These are phyloP conservation scores for Pagetopsis macropterus DNA, from an alignment of 2,797 vertebrate species.

Conservation along the genomic window DNA sequence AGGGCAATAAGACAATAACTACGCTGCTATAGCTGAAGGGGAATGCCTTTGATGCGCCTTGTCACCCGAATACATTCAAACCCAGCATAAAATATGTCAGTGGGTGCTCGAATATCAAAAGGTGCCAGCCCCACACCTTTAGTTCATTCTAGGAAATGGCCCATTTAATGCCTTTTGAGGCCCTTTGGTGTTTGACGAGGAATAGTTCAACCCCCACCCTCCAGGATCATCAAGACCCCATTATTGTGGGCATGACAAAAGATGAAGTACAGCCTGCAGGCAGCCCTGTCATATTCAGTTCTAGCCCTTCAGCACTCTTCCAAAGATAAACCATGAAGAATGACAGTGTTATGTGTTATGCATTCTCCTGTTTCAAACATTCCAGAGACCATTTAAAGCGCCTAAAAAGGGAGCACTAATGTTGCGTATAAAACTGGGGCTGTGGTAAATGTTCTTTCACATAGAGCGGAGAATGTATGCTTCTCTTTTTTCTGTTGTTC, in stretches of 20 bases:
- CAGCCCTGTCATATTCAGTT: constrained; percentile 51
- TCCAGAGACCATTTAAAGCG: constrained; percentile 5
- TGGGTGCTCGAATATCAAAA: constrained; percentile 72
- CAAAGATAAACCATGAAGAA: constrained; percentile 33
- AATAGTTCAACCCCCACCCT: constrained; percentile 18
- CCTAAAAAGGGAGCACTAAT: constrained; percentile 17
- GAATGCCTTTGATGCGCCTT: constrained; percentile 70
- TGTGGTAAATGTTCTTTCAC: constrained; percentile 24
- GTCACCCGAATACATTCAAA: constrained; percentile 54
- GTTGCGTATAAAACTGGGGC: constrained; percentile 17
- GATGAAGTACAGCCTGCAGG: constrained; percentile 62
- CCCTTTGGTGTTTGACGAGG: constrained; percentile 58
- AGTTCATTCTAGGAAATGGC: constrained; percentile 62
- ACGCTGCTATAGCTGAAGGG: constrained; percentile 33
- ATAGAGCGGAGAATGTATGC: neutral
- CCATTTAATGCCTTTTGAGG: constrained; percentile 48
- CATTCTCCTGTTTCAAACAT: constrained; percentile 53
- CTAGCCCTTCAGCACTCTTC: constrained; percentile 40
- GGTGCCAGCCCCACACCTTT: constrained; percentile 60
- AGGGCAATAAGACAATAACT: constrained; percentile 49
- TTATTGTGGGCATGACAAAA: constrained; percentile 65
- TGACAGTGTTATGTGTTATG: constrained; percentile 25
- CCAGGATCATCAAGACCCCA: constrained; percentile 47
- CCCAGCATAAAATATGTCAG: constrained; percentile 58
- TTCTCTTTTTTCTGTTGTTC: neutral